Base-by-base conservation (phyloP, 2,888 invertebrate genomes). In the Myopa testacea region DNA sequence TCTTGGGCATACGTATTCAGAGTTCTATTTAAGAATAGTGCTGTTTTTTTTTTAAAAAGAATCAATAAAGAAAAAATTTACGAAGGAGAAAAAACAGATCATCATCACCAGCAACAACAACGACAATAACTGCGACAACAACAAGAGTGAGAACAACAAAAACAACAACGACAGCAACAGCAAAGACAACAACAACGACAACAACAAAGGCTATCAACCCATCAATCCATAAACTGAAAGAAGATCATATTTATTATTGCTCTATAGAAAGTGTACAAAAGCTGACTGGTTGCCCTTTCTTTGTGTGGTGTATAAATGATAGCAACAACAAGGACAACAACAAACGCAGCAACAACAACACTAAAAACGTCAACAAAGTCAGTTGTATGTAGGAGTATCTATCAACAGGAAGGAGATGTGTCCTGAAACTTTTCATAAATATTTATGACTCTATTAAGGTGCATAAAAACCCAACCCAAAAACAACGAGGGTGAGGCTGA, bases 381-480 rank as follows among this genome's bases (percentile, higher is more conserved):
- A 26, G 26, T 26, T 19, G 52, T 70, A 14, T 14, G 8, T 19
- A 52, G 26, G 2, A 26, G 26, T 26, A 26, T 26, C 26, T 26
- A 19, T 50, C 16, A 10, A 50, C 52, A 19, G 40, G 34, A 58
- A 55, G 55, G 45, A 55, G 67, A 55, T n/a, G 55, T 67, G 58
- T 78, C 38, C 73, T 77, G 82, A 83, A 85, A 82, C 82, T 84
- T 87, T 87, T 86, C 87, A 88, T 88, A 87, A 88, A 88, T 88
- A 88, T 88, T 88, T 87, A 88, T 87, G 88, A 87, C 87, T 87
- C 86, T 87, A 87, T 87, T 87, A 88, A 86, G 86, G 85, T 62
- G 73, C 73, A 73, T 73, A 73, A 73, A 60, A 63, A 45, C 19
- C 34, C 70, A 45, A 34, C 10, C 16, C 55, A 55, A 50, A 52